Conservation (phyloP, 2,113 vertebrate species). For the Malaclemys terrapin region DNA sequence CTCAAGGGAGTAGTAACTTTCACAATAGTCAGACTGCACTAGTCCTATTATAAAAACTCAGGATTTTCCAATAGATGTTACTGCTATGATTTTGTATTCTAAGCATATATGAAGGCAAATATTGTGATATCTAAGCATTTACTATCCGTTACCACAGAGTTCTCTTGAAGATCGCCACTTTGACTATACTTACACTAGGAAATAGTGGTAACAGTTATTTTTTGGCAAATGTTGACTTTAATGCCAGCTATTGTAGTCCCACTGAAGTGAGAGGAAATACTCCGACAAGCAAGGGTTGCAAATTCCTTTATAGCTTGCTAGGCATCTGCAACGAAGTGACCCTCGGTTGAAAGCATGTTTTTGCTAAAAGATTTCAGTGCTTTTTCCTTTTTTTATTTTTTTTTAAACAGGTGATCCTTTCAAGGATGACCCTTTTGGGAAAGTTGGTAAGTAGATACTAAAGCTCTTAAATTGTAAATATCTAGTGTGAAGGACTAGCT, state of each 20-base stretch:
- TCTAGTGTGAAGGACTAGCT: neutral
- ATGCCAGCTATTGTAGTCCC: neutral
- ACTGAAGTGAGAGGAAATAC: neutral
- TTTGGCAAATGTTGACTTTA: neutral
- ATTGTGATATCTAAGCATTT: neutral
- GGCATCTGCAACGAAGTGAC: neutral
- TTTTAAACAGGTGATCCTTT: constrained; percentile 90
- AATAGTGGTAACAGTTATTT: neutral
- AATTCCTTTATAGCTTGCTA: neutral
- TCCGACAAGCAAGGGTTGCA: neutral
- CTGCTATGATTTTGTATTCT: constrained; percentile 1
- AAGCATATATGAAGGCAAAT: neutral
- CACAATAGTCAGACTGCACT: constrained; percentile 44
- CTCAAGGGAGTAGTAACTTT: neutral
- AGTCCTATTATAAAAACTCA: constrained; percentile 64
- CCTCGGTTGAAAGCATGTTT: neutral
- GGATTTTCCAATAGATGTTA: neutral
- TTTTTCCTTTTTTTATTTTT: constrained; percentile 39
- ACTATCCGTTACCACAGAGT: neutral
- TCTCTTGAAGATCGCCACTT: neutral
- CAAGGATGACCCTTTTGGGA: constrained; percentile 96
- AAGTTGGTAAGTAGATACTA: constrained; percentile 85
- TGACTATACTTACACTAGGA: neutral
- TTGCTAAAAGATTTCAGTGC: neutral
- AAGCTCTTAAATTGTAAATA: neutral